Conservation (phyloP, 2,797 vertebrate genomes). For the Sebastes matsubarae region DNA sequence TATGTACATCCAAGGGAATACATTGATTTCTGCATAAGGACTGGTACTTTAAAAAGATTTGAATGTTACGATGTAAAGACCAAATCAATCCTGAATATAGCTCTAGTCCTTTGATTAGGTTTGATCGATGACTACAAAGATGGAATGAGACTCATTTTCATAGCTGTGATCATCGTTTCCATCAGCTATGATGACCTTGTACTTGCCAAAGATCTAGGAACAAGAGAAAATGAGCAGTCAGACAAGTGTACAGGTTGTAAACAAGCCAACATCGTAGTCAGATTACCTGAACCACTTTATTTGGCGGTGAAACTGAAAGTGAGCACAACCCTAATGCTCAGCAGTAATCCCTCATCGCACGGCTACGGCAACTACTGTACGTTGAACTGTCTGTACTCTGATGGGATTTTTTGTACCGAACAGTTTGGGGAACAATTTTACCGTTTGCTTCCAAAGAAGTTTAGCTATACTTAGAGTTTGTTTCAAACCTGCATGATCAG, state of each 20-base stretch:
- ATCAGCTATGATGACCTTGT: neutral
- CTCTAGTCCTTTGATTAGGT: neutral
- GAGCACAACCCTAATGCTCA: neutral
- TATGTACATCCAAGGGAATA: conserved; percentile 4
- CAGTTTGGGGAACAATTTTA: neutral
- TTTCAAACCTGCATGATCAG: neutral
- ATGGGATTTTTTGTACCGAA: neutral
- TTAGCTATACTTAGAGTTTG: neutral
- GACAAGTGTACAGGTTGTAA: neutral
- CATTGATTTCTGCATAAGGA: neutral
- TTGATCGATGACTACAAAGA: neutral
- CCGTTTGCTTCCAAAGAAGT: neutral
- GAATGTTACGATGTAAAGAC: neutral
- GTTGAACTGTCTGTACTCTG: neutral
- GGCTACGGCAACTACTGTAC: neutral
- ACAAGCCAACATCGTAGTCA: neutral
- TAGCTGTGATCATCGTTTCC: neutral
- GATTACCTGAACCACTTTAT: neutral
- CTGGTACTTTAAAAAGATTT: neutral
- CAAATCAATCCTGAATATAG: neutral
- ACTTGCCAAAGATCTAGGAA: neutral
- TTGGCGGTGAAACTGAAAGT: neutral
- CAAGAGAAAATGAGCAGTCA: neutral
- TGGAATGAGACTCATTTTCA: neutral
- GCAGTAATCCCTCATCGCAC: neutral